A percentile compares a stretch with the other conserved stretches of the same genome.
phyloP scores from a whole-genome alignment of 1,140 invertebrate genomes.

The Pseudomyrmex pallidus region DNA sequence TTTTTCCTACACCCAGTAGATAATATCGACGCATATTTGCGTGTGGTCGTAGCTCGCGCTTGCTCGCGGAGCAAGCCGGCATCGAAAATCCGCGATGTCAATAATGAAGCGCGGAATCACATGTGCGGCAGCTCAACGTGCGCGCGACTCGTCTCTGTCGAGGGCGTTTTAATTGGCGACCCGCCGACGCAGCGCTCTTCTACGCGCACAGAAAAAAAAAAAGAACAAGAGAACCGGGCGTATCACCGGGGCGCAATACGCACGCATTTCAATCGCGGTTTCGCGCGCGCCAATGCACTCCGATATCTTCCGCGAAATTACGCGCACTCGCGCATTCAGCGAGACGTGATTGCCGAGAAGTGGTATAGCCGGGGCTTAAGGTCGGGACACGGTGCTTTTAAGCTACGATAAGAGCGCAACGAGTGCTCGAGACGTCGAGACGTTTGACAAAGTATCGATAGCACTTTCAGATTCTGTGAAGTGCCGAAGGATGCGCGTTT shows the following conservation, averaged over 20 bases:
- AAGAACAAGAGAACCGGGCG: constrained; percentile 45
- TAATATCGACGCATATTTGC: background rate
- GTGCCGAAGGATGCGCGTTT: background rate
- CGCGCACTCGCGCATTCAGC: constrained; percentile 66
- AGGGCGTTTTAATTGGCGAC: constrained; percentile 70
- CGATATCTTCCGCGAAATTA: constrained; percentile 69
- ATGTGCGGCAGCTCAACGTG: background rate
- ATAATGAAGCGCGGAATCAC: constrained; percentile 66
- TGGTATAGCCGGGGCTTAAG: constrained; percentile 47
- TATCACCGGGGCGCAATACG: constrained; percentile 53
- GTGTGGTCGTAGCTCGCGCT: background rate
- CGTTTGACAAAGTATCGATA: constrained; percentile 60
- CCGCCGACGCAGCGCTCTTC: constrained; percentile 62
- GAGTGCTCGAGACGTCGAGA: background rate
- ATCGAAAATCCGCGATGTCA: constrained; percentile 60
- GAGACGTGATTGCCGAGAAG: constrained; percentile 59
- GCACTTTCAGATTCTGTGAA: constrained; percentile 28
- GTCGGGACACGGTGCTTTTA: constrained; percentile 59
- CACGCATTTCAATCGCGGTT: constrained; percentile 55
- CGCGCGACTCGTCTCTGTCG: constrained; percentile 50
- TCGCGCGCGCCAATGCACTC: constrained; percentile 58
- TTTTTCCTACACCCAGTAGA: constrained; percentile 15
- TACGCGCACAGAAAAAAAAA: constrained; percentile 11
- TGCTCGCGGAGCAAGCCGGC: constrained; percentile 7
- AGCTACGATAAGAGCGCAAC: constrained; percentile 62